These are phyloP conservation scores for Cephus rjabovi DNA, from an alignment of 2,888 invertebrate genomes.

Conservation along the genomic window DNA sequence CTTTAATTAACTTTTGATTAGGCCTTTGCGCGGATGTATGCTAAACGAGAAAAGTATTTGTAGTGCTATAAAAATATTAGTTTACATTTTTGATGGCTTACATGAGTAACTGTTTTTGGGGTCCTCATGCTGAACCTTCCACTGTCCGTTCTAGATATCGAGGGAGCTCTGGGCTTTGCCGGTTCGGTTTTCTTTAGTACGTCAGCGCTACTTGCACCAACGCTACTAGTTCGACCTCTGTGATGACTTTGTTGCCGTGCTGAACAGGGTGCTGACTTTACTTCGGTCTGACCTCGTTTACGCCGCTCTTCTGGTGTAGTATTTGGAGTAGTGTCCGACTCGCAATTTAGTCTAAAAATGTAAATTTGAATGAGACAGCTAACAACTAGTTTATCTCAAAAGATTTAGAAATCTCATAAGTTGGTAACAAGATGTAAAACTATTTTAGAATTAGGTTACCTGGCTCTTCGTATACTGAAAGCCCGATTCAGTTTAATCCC, in stretches of 20 bases:
- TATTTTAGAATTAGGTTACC: conserved; percentile 26
- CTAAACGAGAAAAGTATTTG: conserved; percentile 16
- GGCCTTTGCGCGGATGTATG: conserved; percentile 33
- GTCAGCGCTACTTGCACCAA: conserved; percentile 42
- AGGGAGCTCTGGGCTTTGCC: conserved; percentile 48
- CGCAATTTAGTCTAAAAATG: conserved; percentile 41
- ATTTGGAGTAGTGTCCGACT: conserved; percentile 56
- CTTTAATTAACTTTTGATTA: conserved; percentile 47
- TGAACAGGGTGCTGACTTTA: conserved; percentile 38
- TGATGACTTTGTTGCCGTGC: conserved; percentile 46
- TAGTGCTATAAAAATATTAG: not conserved
- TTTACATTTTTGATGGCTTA: conserved; percentile 22
- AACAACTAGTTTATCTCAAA: too few relatives aligned
- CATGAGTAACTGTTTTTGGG: conserved; percentile 54
- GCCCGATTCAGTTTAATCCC: conserved; percentile 55
- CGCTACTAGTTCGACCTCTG: conserved; percentile 43
- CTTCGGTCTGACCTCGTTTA: conserved; percentile 44
- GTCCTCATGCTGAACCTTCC: conserved; percentile 76
- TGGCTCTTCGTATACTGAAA: conserved; percentile 54
- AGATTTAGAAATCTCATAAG: too few relatives aligned
- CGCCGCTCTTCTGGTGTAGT: conserved; percentile 55
- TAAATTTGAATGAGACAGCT: too few relatives aligned
- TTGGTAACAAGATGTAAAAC: not conserved
- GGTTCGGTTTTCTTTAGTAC: conserved; percentile 44
- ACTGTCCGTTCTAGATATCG: conserved; percentile 72